Conservation (phyloP, 92 coral and sea anemone species). For the Paramuricea clavata region DNA sequence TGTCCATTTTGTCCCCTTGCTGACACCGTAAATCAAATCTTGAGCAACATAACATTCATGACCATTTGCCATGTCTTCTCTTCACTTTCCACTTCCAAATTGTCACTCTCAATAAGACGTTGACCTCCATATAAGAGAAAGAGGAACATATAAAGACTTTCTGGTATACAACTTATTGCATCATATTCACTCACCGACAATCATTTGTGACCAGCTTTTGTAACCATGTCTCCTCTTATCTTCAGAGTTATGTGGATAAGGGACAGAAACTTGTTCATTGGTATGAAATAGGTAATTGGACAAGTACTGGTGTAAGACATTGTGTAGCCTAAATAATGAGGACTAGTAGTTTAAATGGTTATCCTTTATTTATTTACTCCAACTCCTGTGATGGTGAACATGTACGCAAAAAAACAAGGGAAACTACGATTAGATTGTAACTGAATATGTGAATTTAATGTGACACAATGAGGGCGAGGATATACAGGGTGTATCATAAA, state of each 20-base stretch:
- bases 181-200: slow-evolving; percentile 52
- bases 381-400: too few species aligned
- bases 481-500: too few species aligned
- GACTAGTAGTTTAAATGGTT: too few species aligned
- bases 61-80: slow-evolving; percentile 26
- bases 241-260: slow-evolving; percentile 67
- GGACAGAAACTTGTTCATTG: slow-evolving; percentile 62
- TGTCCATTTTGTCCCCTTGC: slow-evolving; percentile 54
- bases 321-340: too few species aligned
- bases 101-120: slow-evolving; percentile 18
- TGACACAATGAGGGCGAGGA: too few species aligned
- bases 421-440: too few species aligned
- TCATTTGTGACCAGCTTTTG: slow-evolving; percentile 60
- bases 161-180: slow-evolving; percentile 65
- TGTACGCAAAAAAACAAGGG: too few species aligned
- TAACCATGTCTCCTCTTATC: slow-evolving; percentile 57
- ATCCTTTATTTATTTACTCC: too few species aligned
- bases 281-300: too few species aligned
- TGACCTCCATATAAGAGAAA: slow-evolving; percentile 50
- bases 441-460: too few species aligned
- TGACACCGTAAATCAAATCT: slow-evolving; percentile 49
- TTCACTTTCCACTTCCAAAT: not conserved
- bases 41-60: slow-evolving; percentile 27
- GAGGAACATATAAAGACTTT: slow-evolving; percentile 69
- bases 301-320: too few species aligned